Percentiles rank a stretch among this genome's conserved stretches.
These are phyloP conservation scores for Hylyphantes graminicola DNA, from an alignment of 1,140 invertebrate genomes.

Conservation along the genomic window DNA sequence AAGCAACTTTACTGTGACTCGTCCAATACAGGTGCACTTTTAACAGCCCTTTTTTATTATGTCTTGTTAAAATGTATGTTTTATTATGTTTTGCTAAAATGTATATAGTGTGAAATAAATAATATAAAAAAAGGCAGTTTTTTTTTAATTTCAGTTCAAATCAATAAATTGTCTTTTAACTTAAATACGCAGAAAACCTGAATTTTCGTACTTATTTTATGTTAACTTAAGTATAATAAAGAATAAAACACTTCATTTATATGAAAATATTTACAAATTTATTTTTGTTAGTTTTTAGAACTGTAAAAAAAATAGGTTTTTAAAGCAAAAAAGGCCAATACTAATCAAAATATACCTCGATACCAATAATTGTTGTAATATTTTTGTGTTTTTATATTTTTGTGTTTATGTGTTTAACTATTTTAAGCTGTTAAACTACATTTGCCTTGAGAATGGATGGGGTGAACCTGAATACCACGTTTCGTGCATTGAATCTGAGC, in stretches of 20 bases:
- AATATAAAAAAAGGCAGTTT: not conserved
- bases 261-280: too few species aligned
- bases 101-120: not conserved
- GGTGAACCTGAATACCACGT: constrained; percentile 37
- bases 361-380: not conserved
- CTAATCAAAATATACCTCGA: not conserved
- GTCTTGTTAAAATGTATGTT: too few species aligned
- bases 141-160: not conserved
- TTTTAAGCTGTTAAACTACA: constrained; percentile 31
- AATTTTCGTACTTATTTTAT: not conserved
- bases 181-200: not conserved
- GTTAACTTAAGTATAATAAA: not conserved
- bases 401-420: not conserved
- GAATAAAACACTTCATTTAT: too few species aligned
- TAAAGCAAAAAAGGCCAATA: not conserved
- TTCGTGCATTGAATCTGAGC: constrained; percentile 39
- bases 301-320: not conserved
- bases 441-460: constrained; percentile 51
- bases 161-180: not conserved
- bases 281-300: not conserved
- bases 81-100: too few species aligned
- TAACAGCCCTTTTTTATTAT: not conserved
- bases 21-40: constrained; percentile 30
- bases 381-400: not conserved
- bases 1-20: constrained; percentile 21